Percentiles rank a stretch among this genome's conserved stretches.
phyloP scores from a whole-genome alignment of 1,140 invertebrate genomes.

The Venturia canescens region DNA sequence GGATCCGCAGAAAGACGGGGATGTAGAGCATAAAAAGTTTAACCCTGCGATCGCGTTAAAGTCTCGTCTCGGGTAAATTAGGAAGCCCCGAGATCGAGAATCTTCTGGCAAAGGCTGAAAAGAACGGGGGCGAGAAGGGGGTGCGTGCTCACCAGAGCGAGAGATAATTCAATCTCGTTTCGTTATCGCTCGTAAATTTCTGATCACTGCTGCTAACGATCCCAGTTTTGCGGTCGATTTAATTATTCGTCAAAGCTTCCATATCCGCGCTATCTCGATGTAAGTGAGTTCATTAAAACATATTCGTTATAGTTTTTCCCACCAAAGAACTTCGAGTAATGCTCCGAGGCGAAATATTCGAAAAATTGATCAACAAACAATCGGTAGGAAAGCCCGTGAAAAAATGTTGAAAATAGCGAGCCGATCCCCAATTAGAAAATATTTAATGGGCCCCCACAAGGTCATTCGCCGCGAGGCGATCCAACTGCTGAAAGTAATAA shows the following conservation, averaged over 20 bases:
- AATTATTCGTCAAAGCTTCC: not conserved
- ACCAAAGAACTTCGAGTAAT: not conserved
- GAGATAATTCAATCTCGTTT: conserved; percentile 26
- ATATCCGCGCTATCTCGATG: not conserved
- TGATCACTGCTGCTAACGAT: conserved; percentile 12
- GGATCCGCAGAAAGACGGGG: not conserved
- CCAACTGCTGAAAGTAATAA: too few species aligned
- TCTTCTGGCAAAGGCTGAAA: conserved; percentile 1
- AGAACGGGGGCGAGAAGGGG: not conserved
- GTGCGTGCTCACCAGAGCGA: not conserved
- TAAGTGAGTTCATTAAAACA: not conserved
- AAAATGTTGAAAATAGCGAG: not conserved
- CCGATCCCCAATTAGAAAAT: too few species aligned
- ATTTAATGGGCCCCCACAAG: too few species aligned
- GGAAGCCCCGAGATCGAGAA: conserved; percentile 1
- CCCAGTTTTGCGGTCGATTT: conserved; percentile 1
- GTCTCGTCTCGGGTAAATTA: conserved; percentile 21
- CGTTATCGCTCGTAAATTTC: conserved; percentile 18
- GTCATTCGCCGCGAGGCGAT: too few species aligned
- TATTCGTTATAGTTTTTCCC: not conserved
- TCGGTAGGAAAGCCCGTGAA: too few species aligned
- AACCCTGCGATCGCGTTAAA: conserved; percentile 25
- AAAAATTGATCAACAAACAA: too few species aligned
- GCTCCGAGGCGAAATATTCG: too few species aligned
- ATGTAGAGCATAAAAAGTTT: conserved; percentile 23